Conservation (phyloP, 2,888 invertebrate genomes). For the Heteromyza rotundicornis region DNA sequence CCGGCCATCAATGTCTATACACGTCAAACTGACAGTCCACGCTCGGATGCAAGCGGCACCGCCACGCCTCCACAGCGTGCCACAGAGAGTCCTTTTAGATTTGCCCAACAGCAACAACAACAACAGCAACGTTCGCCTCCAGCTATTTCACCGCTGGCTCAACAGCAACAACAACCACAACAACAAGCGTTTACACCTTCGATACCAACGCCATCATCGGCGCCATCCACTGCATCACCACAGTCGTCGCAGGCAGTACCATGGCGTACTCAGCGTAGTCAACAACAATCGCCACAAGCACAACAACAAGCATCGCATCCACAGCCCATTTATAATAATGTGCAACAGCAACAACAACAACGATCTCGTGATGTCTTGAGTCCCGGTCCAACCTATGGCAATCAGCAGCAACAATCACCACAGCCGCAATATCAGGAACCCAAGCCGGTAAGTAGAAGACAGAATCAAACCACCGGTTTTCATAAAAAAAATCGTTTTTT, state of each 20-base stretch:
- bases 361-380: conserved; percentile 52
- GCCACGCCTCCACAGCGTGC: conserved; percentile 31
- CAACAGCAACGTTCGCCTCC: conserved; percentile 35
- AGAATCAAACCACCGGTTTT: no score
- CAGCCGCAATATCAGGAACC: conserved; percentile 42
- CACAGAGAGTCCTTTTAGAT: conserved; percentile 39
- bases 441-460: conserved; percentile 49
- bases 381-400: conserved; percentile 38
- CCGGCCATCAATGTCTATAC: conserved; percentile 50
- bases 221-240: conserved; percentile 29
- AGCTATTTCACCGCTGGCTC: conserved; percentile 41
- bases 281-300: conserved; percentile 31
- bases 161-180: conserved; percentile 29
- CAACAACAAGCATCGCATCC: conserved; percentile 43
- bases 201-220: conserved; percentile 32
- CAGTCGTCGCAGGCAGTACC: conserved; percentile 45
- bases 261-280: conserved; percentile 56
- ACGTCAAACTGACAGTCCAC: conserved; percentile 51
- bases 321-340: conserved; percentile 53
- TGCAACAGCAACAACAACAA: conserved; percentile 46
- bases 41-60: conserved; percentile 29
- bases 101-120: conserved; percentile 36
- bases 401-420: conserved; percentile 21
- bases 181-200: conserved; percentile 36
- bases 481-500: no score